These are phyloP conservation scores for Siderastrea siderea DNA, from an alignment of 92 coral and sea anemone species.

Conservation along the genomic window DNA sequence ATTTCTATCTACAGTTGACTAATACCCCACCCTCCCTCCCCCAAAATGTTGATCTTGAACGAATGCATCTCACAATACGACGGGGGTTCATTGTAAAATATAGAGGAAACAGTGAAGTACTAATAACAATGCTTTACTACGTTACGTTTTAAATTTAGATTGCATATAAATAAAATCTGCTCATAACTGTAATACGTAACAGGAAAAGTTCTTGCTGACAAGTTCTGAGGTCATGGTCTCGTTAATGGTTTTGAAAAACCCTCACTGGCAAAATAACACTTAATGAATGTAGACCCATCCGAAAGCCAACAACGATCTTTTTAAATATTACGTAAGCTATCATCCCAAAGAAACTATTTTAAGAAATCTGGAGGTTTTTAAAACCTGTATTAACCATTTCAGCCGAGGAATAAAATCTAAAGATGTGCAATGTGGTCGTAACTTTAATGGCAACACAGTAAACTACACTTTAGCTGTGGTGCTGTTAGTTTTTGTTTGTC, in stretches of 20 bases:
- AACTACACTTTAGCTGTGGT: too few species aligned
- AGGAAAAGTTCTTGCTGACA: conserved; percentile 13
- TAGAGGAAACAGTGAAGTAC: not conserved
- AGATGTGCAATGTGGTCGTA: not conserved
- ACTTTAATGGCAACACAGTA: not conserved
- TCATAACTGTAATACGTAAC: not conserved
- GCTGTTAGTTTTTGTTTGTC: too few species aligned
- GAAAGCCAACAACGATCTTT: not conserved
- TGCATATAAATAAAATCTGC: conserved; percentile 12
- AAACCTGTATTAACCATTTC: not conserved
- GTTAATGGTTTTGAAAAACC: not conserved
- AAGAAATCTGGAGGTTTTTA: not conserved
- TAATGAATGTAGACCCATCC: not conserved
- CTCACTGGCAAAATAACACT: not conserved
- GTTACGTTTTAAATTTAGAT: not conserved
- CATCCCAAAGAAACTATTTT: not conserved
- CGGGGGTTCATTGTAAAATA: not conserved
- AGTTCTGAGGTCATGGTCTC: not conserved
- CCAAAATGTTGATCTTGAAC: not conserved
- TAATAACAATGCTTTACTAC: not conserved
- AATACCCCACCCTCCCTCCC: not conserved
- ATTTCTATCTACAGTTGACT: not conserved
- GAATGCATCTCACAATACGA: not conserved
- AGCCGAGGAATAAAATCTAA: not conserved
- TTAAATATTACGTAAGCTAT: not conserved